Evolutionary conservation across 1,140 invertebrate genomes (phyloP).

Genomic region (Eupristina koningsbergeri): DNA sequence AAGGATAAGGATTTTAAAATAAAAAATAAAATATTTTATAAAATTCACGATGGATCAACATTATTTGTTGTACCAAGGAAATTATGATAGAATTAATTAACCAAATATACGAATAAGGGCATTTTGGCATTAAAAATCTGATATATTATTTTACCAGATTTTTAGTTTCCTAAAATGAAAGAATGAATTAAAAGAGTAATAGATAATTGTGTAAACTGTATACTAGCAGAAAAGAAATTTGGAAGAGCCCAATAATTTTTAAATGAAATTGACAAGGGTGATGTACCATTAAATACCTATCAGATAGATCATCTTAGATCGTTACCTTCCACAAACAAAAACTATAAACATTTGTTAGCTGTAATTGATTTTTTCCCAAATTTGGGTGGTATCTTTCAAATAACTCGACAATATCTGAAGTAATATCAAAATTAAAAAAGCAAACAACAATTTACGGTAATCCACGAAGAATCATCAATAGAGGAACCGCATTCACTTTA

Average conservation of each 20-base stretch:
- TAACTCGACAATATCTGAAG: background rate
- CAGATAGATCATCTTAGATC: constrained; percentile 56
- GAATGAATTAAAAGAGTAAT: background rate
- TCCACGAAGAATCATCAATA: background rate
- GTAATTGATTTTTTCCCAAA: background rate
- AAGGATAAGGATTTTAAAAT: background rate
- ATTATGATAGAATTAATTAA: background rate
- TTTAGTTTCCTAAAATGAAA: background rate
- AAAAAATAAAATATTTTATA: background rate
- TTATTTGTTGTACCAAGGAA: background rate
- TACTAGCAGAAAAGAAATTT: background rate
- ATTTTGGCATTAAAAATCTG: background rate
- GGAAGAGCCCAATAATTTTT: background rate
- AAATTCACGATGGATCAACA: background rate
- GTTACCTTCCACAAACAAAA: background rate
- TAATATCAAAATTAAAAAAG: background rate
- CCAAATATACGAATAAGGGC: background rate
- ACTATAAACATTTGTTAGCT: background rate
- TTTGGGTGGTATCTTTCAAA: background rate
- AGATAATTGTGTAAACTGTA: background rate
- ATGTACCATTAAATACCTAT: constrained; percentile 46
- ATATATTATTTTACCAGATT: background rate
- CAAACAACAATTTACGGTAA: background rate
- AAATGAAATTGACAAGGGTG: background rate
- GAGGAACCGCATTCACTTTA: background rate